Percentiles rank a stretch among this genome's conserved stretches.
phyloP scores from a whole-genome alignment of 1,140 invertebrate genomes.

The Brachionus sp. region DNA sequence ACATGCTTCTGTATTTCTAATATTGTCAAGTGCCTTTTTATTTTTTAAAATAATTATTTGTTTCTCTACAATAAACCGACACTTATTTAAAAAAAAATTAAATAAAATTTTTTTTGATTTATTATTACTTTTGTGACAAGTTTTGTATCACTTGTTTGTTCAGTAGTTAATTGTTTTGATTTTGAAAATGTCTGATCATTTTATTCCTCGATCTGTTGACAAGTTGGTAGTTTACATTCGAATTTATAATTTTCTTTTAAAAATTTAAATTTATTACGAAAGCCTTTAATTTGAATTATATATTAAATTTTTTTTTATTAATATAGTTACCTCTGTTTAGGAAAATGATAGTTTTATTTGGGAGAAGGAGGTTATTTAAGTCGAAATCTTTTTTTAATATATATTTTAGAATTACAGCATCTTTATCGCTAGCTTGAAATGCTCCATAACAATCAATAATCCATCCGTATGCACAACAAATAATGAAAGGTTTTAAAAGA shows the following conservation, averaged over 20 bases:
- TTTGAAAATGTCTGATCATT: neutral
- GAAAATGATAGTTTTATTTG: neutral
- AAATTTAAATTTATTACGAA: neutral
- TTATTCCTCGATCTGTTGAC: neutral
- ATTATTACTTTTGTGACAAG: neutral
- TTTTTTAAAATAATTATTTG: neutral
- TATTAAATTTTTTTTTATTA: neutral
- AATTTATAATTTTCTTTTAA: neutral
- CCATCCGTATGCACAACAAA: constrained; percentile 25
- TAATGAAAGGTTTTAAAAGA: neutral
- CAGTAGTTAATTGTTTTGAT: neutral
- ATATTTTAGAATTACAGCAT: neutral
- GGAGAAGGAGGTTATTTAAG: neutral
- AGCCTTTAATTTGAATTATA: neutral
- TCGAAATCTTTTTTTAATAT: neutral
- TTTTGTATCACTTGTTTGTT: constrained; percentile 1
- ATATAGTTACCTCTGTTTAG: neutral
- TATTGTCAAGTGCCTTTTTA: neutral
- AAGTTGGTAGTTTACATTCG: neutral
- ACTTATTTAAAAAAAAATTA: neutral
- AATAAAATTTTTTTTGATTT: neutral
- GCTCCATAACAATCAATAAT: constrained; percentile 24
- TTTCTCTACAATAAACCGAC: constrained; percentile 31
- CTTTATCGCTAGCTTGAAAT: neutral
- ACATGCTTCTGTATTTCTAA: neutral